Evolutionary conservation across 2,113 vertebrate genomes (phyloP).

Genomic region (human (Homo sapiens)): GRCh38 chr6:87331501-87332000

Average conservation of each 20-base stretch:
- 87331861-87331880: background rate
- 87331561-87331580: background rate
- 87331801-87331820: background rate
- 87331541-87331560: background rate
- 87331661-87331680: background rate
- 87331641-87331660: background rate
- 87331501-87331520: background rate
- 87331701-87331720: background rate
- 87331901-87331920: background rate
- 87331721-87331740: background rate
- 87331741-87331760: background rate
- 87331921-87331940: conserved; percentile 28
- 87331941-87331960: background rate
- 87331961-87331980: background rate
- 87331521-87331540: background rate
- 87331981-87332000: background rate
- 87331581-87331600: background rate
- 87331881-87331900: background rate
- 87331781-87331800: background rate
- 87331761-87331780: background rate
- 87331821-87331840: background rate
- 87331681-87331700: background rate
- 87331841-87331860: background rate
- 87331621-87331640: background rate
- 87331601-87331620: background rate